A percentile compares a stretch with the other conserved stretches of the same genome.
These are phyloP conservation scores for Hypocryptadius cinnamomeus DNA, from an alignment of 2,113 vertebrate genomes.

Conservation along the genomic window DNA sequence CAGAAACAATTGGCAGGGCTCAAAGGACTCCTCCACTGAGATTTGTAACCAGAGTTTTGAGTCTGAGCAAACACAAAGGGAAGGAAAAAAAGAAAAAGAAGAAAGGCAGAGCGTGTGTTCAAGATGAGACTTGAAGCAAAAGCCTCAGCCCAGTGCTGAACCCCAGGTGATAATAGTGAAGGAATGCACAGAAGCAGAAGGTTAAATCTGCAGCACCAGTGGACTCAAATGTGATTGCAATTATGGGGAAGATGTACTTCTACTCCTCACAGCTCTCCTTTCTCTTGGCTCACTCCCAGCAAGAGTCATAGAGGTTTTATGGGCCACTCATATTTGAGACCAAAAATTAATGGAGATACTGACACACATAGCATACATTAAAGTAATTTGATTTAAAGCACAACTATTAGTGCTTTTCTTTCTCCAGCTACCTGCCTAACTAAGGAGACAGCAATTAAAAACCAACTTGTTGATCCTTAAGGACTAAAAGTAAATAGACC, in stretches of 20 bases:
- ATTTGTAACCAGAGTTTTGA: neutral
- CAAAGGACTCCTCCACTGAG: neutral
- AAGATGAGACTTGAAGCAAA: conserved; percentile 22
- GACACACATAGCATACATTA: neutral
- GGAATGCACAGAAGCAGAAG: neutral
- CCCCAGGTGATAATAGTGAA: neutral
- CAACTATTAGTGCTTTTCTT: neutral
- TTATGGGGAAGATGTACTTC: neutral
- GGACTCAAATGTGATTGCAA: neutral
- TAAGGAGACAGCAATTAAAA: neutral
- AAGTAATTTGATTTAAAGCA: neutral
- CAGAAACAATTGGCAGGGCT: neutral
- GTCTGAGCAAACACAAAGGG: neutral
- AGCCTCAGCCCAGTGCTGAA: neutral
- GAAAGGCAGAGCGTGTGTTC: neutral
- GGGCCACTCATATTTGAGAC: neutral
- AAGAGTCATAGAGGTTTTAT: neutral
- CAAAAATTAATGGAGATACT: neutral
- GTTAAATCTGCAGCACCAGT: neutral
- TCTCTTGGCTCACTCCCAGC: neutral
- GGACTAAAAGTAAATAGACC: neutral
- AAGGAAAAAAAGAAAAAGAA: neutral
- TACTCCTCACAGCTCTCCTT: neutral
- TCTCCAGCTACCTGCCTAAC: neutral
- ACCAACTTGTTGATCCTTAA: neutral